Percentiles rank a stretch among this genome's conserved stretches.
Conservation (phyloP, 2,888 invertebrate species). For the Ophion costatus region DNA sequence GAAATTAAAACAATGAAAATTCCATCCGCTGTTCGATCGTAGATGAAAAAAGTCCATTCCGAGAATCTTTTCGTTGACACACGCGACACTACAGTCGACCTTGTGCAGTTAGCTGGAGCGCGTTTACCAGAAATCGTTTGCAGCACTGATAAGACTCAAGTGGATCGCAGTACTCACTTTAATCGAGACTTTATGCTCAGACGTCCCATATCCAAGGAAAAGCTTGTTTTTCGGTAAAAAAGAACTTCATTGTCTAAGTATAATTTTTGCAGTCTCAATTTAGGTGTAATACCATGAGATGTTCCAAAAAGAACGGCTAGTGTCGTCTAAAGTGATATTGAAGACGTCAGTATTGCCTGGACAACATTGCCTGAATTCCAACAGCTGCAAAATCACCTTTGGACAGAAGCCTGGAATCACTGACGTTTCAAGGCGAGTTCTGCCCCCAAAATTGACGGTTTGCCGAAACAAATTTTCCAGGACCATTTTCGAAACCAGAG, state of each 20-base stretch:
- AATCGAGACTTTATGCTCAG: too few relatives aligned
- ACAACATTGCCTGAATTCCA: background rate
- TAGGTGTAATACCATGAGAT: background rate
- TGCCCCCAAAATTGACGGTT: background rate
- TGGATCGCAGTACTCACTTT: background rate
- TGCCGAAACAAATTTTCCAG: background rate
- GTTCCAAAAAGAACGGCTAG: background rate
- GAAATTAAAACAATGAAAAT: background rate
- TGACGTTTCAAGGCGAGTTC: background rate
- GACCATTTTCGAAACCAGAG: background rate
- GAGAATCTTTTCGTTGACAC: background rate
- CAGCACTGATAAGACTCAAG: background rate
- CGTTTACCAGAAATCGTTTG: background rate
- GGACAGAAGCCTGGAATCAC: background rate
- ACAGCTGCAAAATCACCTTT: background rate
- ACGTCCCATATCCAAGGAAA: too few relatives aligned
- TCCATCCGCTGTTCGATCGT: background rate
- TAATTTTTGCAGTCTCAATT: too few relatives aligned
- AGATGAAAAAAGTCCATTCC: background rate
- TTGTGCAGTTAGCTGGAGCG: background rate
- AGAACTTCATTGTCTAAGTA: too few relatives aligned
- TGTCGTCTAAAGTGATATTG: background rate
- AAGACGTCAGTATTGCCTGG: background rate
- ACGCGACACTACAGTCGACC: background rate
- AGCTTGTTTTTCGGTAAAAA: too few relatives aligned